Conservation (phyloP, 2,888 invertebrate species). For the Spisula subtruncata region DNA sequence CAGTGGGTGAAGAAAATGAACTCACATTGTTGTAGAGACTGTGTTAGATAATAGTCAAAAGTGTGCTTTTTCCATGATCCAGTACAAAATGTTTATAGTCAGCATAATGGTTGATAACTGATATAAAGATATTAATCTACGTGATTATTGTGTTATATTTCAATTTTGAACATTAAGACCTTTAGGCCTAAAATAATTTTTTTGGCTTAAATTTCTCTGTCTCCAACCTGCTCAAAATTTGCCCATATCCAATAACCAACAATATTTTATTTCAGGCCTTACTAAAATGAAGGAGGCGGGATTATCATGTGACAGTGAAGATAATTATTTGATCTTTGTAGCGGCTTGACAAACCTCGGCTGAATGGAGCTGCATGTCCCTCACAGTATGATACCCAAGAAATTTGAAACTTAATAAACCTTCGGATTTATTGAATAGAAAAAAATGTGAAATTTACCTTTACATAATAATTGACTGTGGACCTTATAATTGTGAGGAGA, state of each 20-base stretch:
- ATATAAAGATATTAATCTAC: background rate
- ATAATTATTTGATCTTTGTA: constrained; percentile 7
- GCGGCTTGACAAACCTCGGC: background rate
- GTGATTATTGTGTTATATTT: background rate
- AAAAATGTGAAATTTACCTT: background rate
- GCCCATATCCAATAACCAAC: no score
- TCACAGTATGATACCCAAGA: background rate
- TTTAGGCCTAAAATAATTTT: background rate
- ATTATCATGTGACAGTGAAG: background rate
- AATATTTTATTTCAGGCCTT: background rate
- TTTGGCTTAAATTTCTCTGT: no score
- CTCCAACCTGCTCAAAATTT: no score
- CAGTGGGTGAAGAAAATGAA: background rate
- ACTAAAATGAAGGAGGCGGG: background rate
- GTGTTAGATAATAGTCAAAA: background rate
- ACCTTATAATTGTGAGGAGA: background rate
- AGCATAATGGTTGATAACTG: background rate
- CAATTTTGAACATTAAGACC: background rate
- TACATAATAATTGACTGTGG: constrained; percentile 17
- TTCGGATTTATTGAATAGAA: background rate
- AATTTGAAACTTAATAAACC: constrained; percentile 9
- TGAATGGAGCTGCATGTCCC: background rate
- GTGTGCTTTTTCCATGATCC: background rate
- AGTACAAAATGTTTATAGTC: background rate
- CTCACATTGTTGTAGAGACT: background rate